Base-by-base conservation (phyloP, 1,140 invertebrate species). In the Aplysia californica region DNA sequence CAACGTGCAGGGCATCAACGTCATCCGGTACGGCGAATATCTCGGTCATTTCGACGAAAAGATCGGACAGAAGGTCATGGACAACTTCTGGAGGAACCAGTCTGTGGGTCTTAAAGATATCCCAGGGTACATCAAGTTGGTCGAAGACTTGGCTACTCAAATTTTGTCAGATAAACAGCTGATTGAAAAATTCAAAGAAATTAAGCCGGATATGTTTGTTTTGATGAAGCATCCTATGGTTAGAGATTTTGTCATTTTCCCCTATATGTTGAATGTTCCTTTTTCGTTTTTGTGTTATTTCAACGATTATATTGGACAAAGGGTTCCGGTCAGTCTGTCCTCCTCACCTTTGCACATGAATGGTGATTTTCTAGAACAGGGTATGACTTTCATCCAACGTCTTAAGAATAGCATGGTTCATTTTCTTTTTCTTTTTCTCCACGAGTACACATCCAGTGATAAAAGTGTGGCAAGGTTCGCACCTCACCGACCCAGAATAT, bases 151-250 rank as follows among this genome's bases (percentile, higher is more conserved):
- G 3, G 68, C 36, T 2, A 31, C 18, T 31, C 44, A 18, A 3
- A 70, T 70, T 35, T 56, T 70, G 58, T 55, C 68, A 21, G 68
- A 70, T 38, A 26, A 58, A 10, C 5, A 21, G 33, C 68, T 70
- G 2, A 15, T 23, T 3, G 50, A 21, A 31, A 70, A 33, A 56
- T 23, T 70, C 1, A 35, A 3, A 35, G 50, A 26, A 18, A 3
- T 70, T 33, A 55, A 56, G 15, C 68, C 68, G n/a, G n/a, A n/a
- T n/a, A n/a, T n/a, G n/a, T n/a, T n/a, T n/a, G n/a, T n/a, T n/a
- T n/a, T n/a, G n/a, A 26, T 55, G 21, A 18, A 56, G n/a, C 0
- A 15, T 3, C 68, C 68, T 1, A 29, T 35, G 2, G 55, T 70
- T 56, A 55, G 36, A 23, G 36, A 70, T 26, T 35, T 70, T 18